Base-by-base conservation (phyloP, 2,888 invertebrate species). In the Euzophera pinguis region DNA sequence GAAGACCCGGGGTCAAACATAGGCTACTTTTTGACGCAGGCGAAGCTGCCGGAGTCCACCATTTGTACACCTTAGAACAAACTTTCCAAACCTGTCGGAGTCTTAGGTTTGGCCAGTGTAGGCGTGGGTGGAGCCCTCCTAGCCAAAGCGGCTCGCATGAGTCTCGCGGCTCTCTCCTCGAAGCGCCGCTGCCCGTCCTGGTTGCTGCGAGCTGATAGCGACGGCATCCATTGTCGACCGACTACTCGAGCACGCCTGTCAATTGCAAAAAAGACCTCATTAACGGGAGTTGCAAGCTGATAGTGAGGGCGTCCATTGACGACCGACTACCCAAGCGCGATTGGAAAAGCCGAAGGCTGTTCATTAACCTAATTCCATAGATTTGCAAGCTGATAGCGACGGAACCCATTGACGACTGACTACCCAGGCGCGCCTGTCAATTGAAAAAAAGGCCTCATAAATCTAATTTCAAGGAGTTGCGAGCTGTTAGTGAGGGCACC, bases 111-210 rank as follows among this genome's bases (percentile, higher is more conserved):
- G 57, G 58, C 78, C 3, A 66, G 64, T 7, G 13, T 29, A 5
- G 16, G 50, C 34, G 13, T 62, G 58, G 49, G 73, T 63, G 29
- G 71, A 71, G 47, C 73, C 1, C 84, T 84, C 52, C 92, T 88
- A 0, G 92, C 92, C 55, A 95, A 84, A 13, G 93, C 82, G 4
- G 90, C 76, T 10, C 92, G 88, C 91, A 95, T 94, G 77, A 94
- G 93, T 49, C 93, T 87, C 61, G 94, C 92, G 0, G 94, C 92
- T 59, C 92, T 92, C 84, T 97, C 97, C 78, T 97, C 97, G 71
- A 93, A 94, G 55, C 96, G 94, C 4, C 97, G 88, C 78, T 97
- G 97, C 67, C 95, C 94, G 78, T 97, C 97, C 78, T 97, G 97
- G 85, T 97, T 97, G 70, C 95, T 95, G 62, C 97, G 92, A 3